Conservation (phyloP, 2,888 invertebrate species). For the Heteromyza rotundicornis region DNA sequence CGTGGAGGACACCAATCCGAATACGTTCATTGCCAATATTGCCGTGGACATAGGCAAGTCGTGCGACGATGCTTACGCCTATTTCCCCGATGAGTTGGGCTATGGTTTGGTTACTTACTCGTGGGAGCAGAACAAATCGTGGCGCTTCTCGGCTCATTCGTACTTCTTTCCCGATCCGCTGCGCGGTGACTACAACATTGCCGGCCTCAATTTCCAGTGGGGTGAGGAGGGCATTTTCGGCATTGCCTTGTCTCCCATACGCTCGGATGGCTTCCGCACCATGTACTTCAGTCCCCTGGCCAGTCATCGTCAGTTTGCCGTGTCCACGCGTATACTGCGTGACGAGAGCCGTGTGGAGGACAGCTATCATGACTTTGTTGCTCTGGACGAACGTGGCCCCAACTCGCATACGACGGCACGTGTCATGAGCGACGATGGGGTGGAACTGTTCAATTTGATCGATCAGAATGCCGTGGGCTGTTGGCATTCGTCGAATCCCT, state of each 20-base stretch:
- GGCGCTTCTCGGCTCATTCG: slow-evolving; percentile 77
- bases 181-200: slow-evolving; percentile 78
- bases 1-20: slow-evolving; percentile 75
- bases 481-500: slow-evolving; percentile 75
- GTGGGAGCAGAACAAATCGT: slow-evolving; percentile 76
- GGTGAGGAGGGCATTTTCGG: slow-evolving; percentile 82
- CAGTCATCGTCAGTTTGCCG: slow-evolving; percentile 79
- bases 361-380: slow-evolving; percentile 75
- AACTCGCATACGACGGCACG: slow-evolving; percentile 76
- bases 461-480: slow-evolving; percentile 85
- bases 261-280: slow-evolving; percentile 72
- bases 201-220: slow-evolving; percentile 86
- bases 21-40: slow-evolving; percentile 86
- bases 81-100: slow-evolving; percentile 82
- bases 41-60: slow-evolving; percentile 78
- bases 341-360: slow-evolving; percentile 72
- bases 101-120: slow-evolving; percentile 83
- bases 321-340: slow-evolving; percentile 76
- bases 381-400: slow-evolving; percentile 69
- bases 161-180: slow-evolving; percentile 84
- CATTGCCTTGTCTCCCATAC: slow-evolving; percentile 73
- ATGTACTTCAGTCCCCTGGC: slow-evolving; percentile 81
- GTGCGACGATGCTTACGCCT: slow-evolving; percentile 80
- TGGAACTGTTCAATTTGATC: slow-evolving; percentile 78
- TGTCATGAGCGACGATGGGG: slow-evolving; percentile 76